A percentile compares a stretch with the other conserved stretches of the same genome.
phyloP scores from a whole-genome alignment of 2,113 vertebrate genomes.

The Alligator mississippiensis region DNA sequence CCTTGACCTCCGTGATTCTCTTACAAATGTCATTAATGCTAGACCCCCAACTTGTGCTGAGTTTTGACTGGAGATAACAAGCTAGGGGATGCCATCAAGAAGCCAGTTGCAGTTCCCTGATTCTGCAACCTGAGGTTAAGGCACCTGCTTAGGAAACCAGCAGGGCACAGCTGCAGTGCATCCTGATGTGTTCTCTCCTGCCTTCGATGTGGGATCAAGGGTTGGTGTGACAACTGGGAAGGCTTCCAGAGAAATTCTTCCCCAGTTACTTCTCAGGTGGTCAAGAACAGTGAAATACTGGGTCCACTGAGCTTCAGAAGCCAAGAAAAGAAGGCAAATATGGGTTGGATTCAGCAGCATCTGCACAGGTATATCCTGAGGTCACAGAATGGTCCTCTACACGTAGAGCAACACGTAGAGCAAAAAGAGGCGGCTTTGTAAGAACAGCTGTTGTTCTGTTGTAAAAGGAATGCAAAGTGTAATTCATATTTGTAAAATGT shows the following conservation, averaged over 20 bases:
- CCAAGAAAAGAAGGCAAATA: accelerated
- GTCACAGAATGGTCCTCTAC: neutral
- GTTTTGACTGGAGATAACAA: neutral
- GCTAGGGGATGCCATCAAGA: neutral
- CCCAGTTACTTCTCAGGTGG: neutral
- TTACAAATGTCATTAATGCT: neutral
- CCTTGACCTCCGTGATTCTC: neutral
- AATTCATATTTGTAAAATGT: constrained; percentile 20
- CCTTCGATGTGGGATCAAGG: neutral
- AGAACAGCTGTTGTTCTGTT: neutral
- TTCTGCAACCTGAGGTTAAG: neutral
- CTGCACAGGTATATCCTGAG: neutral
- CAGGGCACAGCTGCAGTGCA: neutral
- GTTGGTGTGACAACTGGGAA: neutral
- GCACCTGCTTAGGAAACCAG: constrained; percentile 14
- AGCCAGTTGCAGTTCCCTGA: constrained; percentile 35
- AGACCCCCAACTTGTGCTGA: neutral
- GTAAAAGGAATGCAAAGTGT: neutral
- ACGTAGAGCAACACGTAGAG: neutral
- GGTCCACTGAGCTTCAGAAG: neutral
- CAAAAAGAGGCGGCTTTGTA: neutral
- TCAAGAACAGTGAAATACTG: neutral
- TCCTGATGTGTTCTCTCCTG: neutral
- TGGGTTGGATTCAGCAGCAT: neutral
- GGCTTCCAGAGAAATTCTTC: neutral